Evolutionary conservation across 2,888 invertebrate genomes (phyloP), one percentile per base, ranked within the genome.

Genomic region (Crepidodera aurea): DNA sequence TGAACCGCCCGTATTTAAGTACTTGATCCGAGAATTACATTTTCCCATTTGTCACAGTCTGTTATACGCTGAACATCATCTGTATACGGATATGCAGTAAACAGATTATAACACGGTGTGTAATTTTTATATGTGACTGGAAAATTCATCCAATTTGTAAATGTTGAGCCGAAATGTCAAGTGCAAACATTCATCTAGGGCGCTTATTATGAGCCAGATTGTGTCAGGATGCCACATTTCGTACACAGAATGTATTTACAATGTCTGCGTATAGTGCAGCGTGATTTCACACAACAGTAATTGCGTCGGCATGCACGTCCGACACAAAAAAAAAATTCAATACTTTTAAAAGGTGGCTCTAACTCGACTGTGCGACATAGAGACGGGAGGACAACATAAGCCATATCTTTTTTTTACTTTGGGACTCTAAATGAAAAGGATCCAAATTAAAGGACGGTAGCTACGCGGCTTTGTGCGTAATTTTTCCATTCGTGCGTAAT

Each of bases 121-220:
- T 56, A 48, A 57, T 50, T 57, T 48, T 39, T 39, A 50, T 37
- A 39, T 50, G 18, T 39, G 42, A 46, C 34, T 51, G 51, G 50
- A 53, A 57, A 62, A 56, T 62, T 25, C 5, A 42, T 44, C 51
- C 44, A 57, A 62, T 51, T 51, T 51, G 56, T 27, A 56, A 51
- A 48, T 37, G 61, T 51, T 42, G 34, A 54, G 61, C 51, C 44
- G 19, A 39, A 56, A 57, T 34, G 56, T 57, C 61, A 57, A 56
- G 51, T 51, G 56, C 56, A 57, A 62, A 62, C 56, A 57, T 62
- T 51, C 51, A 62, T 62, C 56, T 56, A 32, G 37, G 22, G 39
- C 44, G 61, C 44, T 62, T 44, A 56, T 62, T 62, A 62, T 62
- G 51, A 51, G 27, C 61, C 56, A 57, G 51, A 56, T 62, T 62